Conservation (phyloP, 2,888 invertebrate species). For the Perizoma affinitatum region DNA sequence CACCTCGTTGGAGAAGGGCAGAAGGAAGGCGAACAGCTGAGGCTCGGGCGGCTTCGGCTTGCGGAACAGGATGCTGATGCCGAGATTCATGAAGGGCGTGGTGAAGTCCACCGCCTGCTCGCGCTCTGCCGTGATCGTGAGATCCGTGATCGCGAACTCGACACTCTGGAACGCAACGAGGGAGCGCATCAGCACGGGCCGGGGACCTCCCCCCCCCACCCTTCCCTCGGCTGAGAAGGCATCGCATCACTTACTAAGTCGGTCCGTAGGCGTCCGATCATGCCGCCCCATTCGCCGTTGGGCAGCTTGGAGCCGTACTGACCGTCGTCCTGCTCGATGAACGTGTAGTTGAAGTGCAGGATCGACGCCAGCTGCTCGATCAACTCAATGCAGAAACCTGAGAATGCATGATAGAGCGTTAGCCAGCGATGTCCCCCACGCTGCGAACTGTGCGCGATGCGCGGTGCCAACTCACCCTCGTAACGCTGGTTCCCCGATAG, state of each 20-base stretch:
- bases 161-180: conserved; percentile 84
- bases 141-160: conserved; percentile 95
- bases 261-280: conserved; percentile 86
- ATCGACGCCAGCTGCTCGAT: conserved; percentile 89
- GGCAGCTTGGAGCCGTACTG: conserved; percentile 86
- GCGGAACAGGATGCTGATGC: conserved; percentile 94
- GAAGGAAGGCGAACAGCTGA: conserved; percentile 94
- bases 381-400: conserved; percentile 95
- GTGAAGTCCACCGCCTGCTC: conserved; percentile 96
- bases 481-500: conserved; percentile 91
- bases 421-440: background rate
- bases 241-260: conserved; percentile 72
- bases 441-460: background rate
- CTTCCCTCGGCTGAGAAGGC: background rate
- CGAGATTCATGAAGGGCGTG: conserved; percentile 97
- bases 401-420: conserved; percentile 41
- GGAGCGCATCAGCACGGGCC: background rate
- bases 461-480: conserved; percentile 83
- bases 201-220: too few relatives aligned
- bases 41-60: conserved; percentile 93
- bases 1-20: conserved; percentile 91
- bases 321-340: conserved; percentile 88
- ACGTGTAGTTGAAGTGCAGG: conserved; percentile 92
- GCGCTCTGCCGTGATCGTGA: conserved; percentile 94
- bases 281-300: conserved; percentile 88